Evolutionary conservation across 2,888 invertebrate species (phyloP).

Genomic region (Orthosia gracilis): DNA sequence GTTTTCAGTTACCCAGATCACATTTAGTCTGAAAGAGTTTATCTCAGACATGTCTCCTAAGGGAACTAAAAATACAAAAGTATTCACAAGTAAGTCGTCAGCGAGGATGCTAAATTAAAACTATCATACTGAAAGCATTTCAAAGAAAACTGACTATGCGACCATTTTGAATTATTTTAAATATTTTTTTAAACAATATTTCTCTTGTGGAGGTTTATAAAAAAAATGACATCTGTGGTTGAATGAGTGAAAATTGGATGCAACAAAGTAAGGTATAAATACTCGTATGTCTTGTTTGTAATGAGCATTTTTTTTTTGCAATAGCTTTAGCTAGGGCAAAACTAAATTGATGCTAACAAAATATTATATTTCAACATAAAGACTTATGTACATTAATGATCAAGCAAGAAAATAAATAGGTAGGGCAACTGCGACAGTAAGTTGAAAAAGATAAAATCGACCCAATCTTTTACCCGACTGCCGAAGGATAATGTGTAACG

Average conservation of each 20-base stretch:
- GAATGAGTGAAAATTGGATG: slow-evolving; percentile 9
- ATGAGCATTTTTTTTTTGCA: not conserved
- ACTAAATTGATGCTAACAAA: not conserved
- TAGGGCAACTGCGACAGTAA: no score
- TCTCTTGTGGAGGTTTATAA: slow-evolving; percentile 18
- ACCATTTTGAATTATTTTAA: slow-evolving; percentile 37
- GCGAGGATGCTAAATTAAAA: slow-evolving; percentile 55
- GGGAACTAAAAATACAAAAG: slow-evolving; percentile 50
- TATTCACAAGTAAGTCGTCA: slow-evolving; percentile 35
- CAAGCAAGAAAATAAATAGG: no score
- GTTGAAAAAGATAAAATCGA: no score
- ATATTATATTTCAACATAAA: not conserved
- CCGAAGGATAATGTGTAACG: no score
- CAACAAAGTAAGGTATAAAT: not conserved
- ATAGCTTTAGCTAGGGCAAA: not conserved
- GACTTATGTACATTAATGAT: no score
- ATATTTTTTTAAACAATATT: slow-evolving; percentile 30
- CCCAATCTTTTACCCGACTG: no score
- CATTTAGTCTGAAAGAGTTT: slow-evolving; percentile 46
- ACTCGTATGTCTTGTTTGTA: not conserved
- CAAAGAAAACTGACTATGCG: slow-evolving; percentile 36
- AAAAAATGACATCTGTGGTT: slow-evolving; percentile 1
- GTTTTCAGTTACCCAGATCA: slow-evolving; percentile 37
- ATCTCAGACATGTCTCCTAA: slow-evolving; percentile 28
- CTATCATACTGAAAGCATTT: slow-evolving; percentile 45